Evolutionary conservation across 2,113 vertebrate genomes (phyloP).

Genomic region (Cyanoramphus novaezelandiae): DNA sequence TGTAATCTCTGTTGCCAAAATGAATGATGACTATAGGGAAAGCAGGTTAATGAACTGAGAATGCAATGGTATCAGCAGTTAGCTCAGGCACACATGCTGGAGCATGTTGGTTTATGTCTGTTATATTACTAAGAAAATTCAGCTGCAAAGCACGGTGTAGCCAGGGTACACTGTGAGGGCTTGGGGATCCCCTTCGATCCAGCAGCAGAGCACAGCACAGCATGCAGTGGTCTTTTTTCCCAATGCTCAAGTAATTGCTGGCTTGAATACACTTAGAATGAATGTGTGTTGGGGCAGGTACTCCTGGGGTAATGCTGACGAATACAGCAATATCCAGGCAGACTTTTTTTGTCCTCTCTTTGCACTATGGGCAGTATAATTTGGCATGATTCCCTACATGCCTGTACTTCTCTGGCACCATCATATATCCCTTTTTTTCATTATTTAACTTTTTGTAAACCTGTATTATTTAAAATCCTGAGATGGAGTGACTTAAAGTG

Average conservation of each 20-base stretch:
- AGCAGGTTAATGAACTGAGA: background rate
- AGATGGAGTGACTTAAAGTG: background rate
- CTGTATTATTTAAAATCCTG: background rate
- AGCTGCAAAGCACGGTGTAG: background rate
- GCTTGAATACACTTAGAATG: background rate
- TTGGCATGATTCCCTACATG: background rate
- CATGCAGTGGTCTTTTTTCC: background rate
- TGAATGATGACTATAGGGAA: background rate
- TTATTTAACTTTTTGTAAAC: background rate
- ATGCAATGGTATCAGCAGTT: background rate
- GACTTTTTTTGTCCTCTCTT: background rate
- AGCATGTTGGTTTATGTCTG: background rate
- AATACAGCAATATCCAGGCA: background rate
- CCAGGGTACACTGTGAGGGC: background rate
- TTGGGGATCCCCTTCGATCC: accelerated
- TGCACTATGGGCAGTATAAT: background rate
- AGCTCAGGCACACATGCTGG: background rate
- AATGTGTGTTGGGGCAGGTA: background rate
- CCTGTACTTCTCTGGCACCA: background rate
- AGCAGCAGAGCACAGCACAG: background rate
- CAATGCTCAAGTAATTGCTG: background rate
- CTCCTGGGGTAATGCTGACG: background rate
- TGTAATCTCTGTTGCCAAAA: background rate
- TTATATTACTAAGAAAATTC: background rate
- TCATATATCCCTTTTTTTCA: background rate